These are phyloP conservation scores for Carcharodon carcharias DNA, from an alignment of 2,797 vertebrate genomes.

Conservation along the genomic window DNA sequence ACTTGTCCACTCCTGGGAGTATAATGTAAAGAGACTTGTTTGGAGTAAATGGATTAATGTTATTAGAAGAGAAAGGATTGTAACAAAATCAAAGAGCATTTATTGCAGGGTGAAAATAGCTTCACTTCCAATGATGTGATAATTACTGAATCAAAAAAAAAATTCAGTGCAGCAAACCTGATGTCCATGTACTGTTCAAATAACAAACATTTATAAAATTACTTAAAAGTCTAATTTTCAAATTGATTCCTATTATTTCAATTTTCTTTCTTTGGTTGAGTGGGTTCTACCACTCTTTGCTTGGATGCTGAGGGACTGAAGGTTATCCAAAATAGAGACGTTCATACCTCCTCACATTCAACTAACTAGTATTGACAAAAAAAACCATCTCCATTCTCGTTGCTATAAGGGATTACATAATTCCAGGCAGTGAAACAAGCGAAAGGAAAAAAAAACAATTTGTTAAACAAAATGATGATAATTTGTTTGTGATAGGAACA, in stretches of 20 bases:
- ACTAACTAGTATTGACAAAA: background rate
- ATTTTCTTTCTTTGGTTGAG: background rate
- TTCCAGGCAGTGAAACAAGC: background rate
- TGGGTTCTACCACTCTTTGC: background rate
- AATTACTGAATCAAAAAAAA: background rate
- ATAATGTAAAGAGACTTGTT: background rate
- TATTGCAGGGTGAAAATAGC: background rate
- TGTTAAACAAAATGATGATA: background rate
- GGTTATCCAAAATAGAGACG: background rate
- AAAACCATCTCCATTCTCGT: background rate
- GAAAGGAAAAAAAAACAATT: background rate
- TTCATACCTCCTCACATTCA: background rate
- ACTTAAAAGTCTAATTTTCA: background rate
- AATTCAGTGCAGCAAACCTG: background rate
- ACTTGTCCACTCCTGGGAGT: background rate
- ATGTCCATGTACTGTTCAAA: background rate
- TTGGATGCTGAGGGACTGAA: background rate
- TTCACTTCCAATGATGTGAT: conserved; percentile 14
- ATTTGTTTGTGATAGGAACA: background rate
- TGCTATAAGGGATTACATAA: background rate
- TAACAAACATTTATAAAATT: background rate
- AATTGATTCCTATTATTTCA: background rate
- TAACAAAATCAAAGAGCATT: background rate
- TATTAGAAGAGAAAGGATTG: background rate
- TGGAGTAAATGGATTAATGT: background rate